phyloP scores from a whole-genome alignment of 2,797 vertebrate species.

The Sebastes wilsoni region DNA sequence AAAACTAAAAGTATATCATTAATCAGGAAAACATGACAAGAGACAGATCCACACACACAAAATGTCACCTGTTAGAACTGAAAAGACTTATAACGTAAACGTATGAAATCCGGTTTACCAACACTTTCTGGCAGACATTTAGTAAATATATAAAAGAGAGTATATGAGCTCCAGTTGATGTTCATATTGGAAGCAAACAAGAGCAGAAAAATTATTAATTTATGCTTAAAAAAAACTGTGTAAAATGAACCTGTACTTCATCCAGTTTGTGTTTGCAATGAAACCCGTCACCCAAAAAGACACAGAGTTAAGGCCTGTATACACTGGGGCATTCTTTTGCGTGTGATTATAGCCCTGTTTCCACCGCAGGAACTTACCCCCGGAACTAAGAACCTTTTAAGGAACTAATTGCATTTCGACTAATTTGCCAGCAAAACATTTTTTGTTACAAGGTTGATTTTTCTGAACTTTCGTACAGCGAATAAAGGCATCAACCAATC shows the following conservation, averaged over 20 bases:
- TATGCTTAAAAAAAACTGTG: neutral
- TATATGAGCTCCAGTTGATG: neutral
- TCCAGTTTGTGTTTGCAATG: neutral
- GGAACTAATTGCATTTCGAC: neutral
- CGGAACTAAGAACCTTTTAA: neutral
- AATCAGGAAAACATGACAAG: neutral
- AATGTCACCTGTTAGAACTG: too few species aligned
- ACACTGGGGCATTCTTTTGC: neutral
- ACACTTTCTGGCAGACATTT: neutral
- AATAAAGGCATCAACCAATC: too few species aligned
- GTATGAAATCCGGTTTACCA: neutral
- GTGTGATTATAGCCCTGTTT: neutral
- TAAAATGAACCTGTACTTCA: neutral
- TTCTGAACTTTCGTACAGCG: fast-evolving
- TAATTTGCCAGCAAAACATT: too few species aligned
- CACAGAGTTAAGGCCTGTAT: neutral
- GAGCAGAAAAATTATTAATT: neutral
- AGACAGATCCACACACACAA: neutral
- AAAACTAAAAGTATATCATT: too few species aligned
- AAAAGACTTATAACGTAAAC: too few species aligned
- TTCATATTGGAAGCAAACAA: fast-evolving
- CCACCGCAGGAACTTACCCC: neutral
- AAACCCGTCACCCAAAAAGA: neutral
- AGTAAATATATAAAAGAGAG: neutral
- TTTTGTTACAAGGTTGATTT: too few species aligned